Conservation (phyloP, 2,888 invertebrate species). For the Rapana venosa region DNA sequence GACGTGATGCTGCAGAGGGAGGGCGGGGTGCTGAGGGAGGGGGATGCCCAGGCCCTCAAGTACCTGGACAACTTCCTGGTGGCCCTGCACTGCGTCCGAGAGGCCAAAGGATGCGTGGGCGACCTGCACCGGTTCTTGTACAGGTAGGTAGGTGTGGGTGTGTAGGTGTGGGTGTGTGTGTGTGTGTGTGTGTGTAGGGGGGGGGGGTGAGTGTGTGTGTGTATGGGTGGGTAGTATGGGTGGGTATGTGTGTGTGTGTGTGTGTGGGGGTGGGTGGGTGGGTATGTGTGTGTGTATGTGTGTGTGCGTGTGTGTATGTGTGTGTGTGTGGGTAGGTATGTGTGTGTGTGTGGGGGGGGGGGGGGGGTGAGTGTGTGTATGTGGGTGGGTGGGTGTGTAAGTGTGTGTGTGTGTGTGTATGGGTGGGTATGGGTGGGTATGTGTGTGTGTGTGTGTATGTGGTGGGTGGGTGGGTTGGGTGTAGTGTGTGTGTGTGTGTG, state of each 20-base stretch:
- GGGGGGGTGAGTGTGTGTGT: not conserved
- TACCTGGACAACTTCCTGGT: slow-evolving; percentile 46
- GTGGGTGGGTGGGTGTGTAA: no score
- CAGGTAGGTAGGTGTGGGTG: not conserved
- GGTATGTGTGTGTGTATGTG: no score
- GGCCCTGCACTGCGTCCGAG: slow-evolving; percentile 41
- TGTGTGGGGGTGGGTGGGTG: no score
- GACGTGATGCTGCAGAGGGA: slow-evolving; percentile 40
- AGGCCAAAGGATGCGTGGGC: slow-evolving; percentile 34
- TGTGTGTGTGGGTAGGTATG: not conserved
- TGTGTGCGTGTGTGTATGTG: no score
- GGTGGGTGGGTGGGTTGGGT: no score
- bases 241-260: no score
- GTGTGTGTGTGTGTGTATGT: no score
- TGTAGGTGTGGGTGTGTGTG: not conserved
- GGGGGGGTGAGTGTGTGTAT: not conserved
- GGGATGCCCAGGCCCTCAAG: slow-evolving; percentile 35
- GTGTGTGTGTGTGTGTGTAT: no score
- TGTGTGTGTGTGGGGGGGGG: not conserved
- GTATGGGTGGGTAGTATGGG: no score
- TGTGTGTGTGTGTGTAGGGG: not conserved
- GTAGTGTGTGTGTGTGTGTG: no score
- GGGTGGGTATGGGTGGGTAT: no score
- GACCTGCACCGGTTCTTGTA: not conserved
- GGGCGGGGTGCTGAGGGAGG: slow-evolving; percentile 25